Base-by-base conservation (phyloP, 2,888 invertebrate species). In the Scaptomyza reducta region DNA sequence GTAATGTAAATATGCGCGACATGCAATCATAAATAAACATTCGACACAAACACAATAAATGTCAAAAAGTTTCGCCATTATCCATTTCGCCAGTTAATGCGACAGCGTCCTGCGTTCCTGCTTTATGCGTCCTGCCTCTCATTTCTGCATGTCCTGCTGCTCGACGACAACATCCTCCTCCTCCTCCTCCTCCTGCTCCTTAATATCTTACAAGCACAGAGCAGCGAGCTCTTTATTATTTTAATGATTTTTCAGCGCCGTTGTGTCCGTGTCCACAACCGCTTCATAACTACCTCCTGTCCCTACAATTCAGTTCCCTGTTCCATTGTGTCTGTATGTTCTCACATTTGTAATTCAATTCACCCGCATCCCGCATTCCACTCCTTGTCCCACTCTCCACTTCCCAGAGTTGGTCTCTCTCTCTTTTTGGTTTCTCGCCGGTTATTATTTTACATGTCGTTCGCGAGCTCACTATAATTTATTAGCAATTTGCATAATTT, bases 1-100 rank as follows among this genome's bases (percentile, higher is more conserved):
- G 89, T 85, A 87, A 85, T 85, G 89, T 85, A 89, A 85, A 85
- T 85, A 87, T 38, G 38, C 82, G 78, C 57, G 58, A 72, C 66
- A 67, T 80, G 82, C 85, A 84, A 77, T 84, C 89, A 89, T 89
- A 81, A 87, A 81, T 84, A 87, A 89, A 79, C 81, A 87, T 90
- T 89, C 89, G 87, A 83, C 88, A 89, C 88, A 88, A 86, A 89
- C 86, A 88, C 86, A 90, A 88, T 90, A 86, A 89, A 83, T 89
- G 89, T 89, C 89, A 89, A 29, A 83, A 83, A 88, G 77, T 89
- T 87, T 87, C 77, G 69, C 88, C 88, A 88, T 82, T 84, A 88
- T 83, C 87, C 78, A 58, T 54, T 83, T 83, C 61, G 77, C 69
- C 87, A 79, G 88, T 81, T 81, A 81, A 81, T 81, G 88, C 69